Evolutionary conservation across 2,797 vertebrate genomes (phyloP).

Genomic region (Lacerta bilineata): DNA sequence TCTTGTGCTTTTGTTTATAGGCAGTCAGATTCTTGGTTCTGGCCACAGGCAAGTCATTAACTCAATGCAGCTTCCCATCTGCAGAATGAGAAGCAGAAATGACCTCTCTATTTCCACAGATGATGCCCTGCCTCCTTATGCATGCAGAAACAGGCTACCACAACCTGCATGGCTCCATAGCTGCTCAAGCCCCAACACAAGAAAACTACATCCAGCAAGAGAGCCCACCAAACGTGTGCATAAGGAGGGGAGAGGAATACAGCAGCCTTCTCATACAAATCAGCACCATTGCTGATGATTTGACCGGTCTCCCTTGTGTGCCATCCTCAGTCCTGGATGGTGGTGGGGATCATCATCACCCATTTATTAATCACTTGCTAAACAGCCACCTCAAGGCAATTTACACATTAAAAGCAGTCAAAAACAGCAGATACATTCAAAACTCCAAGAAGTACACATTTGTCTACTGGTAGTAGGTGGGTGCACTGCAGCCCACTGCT

Average conservation of each 20-base stretch:
- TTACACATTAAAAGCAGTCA: too few species aligned
- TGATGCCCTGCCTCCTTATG: neutral
- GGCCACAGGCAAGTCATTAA: constrained; percentile 9
- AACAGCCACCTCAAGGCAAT: too few species aligned
- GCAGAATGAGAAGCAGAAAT: constrained; percentile 8
- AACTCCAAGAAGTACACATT: too few species aligned
- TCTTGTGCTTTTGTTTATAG: neutral
- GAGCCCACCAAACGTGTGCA: neutral
- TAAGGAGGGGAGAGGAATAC: neutral
- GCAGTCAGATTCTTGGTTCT: neutral
- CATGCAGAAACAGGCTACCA: neutral
- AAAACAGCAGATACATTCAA: too few species aligned
- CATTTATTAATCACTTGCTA: too few species aligned
- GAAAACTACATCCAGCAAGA: neutral
- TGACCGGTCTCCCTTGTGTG: neutral
- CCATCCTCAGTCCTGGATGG: neutral
- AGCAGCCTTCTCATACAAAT: neutral
- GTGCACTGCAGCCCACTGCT: neutral
- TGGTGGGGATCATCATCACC: neutral
- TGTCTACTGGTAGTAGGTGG: too few species aligned
- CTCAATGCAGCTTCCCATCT: constrained; percentile 1
- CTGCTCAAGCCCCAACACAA: neutral
- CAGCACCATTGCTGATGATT: neutral
- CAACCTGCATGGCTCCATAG: neutral
- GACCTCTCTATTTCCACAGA: constrained; percentile 14